Evolutionary conservation across 2,888 invertebrate species (phyloP), one percentile per base, ranked within the genome.

Genomic region (Selenia dentaria): DNA sequence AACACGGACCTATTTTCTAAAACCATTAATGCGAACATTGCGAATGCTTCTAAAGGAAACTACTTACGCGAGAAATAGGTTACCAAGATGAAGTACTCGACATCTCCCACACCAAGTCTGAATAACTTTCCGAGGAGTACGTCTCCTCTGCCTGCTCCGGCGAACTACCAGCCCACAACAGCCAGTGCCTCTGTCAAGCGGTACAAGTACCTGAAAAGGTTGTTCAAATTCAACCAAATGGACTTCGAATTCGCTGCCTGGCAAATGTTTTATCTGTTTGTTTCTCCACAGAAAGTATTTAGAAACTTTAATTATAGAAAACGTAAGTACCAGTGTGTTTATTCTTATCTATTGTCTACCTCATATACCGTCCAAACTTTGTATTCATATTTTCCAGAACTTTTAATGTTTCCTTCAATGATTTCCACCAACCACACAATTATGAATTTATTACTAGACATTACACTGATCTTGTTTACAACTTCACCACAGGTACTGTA

Each of bases 221-320:
- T 98, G 48, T 92, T 97, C 48, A 96, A 97, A 82, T 98, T 98
- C 74, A 94, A 96, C 70, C 99, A 99, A 89, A 99, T 99, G 99
- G 99, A 99, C 87, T 99, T 99, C 89, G 98, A 99, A 79, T 99
- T 98, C 91, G 99, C 99, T 0, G 91, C 96, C n/a, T 99, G 99
- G 99, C 99, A 99, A 92, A 99, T 99, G 97, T 83, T 98, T 0
- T 98, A 98, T 79, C 91, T 99, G 53, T 96, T 99, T 74, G 93
- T 96, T 43, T 93, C 98, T 0, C 99, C 99, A 9, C 98, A 99
- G 73, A 98, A 98, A 93, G 98, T 99, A 24, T 98, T 98, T 79
- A 94, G 98, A 76, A 98, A 99, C 89, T 99, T 98, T 82, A 96
- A 98, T 72, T 98, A 98, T 91, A 94, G 99, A 78, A 99, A 99